phyloP scores from a whole-genome alignment of 2,113 vertebrate genomes.

The Pseudonaja textilis region DNA sequence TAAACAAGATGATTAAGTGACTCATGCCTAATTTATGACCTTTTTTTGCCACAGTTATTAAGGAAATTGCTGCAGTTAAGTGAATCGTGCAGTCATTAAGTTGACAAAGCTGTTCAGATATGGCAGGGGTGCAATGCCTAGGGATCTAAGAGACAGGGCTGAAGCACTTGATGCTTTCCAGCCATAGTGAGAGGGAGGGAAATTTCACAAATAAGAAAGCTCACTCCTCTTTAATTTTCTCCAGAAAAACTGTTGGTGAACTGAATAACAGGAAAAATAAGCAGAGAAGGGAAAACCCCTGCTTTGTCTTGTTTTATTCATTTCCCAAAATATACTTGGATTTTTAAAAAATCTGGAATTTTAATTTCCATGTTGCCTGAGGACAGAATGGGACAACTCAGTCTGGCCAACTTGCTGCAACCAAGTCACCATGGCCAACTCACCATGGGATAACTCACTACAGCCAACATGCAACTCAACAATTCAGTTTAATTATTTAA shows the following conservation, averaged over 20 bases:
- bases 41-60: not conserved
- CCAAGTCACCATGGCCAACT: no score
- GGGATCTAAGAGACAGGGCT: not conserved
- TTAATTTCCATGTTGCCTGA: not conserved
- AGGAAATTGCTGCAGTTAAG: not conserved
- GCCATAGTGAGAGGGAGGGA: not conserved
- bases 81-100: no score
- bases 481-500: no score
- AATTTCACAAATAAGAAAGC: not conserved
- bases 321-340: not conserved
- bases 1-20: not conserved
- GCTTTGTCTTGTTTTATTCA: not conserved
- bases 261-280: not conserved
- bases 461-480: no score
- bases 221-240: not conserved
- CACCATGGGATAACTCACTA: no score
- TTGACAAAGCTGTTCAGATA: not conserved
- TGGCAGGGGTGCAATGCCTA: not conserved
- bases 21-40: not conserved
- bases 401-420: no score
- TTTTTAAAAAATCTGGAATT: no score
- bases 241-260: not conserved
- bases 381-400: no score
- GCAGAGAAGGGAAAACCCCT: not conserved
- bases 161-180: not conserved